These are phyloP conservation scores for Malurus alboscapulatus DNA, from an alignment of 2,113 vertebrate genomes.

Conservation along the genomic window DNA sequence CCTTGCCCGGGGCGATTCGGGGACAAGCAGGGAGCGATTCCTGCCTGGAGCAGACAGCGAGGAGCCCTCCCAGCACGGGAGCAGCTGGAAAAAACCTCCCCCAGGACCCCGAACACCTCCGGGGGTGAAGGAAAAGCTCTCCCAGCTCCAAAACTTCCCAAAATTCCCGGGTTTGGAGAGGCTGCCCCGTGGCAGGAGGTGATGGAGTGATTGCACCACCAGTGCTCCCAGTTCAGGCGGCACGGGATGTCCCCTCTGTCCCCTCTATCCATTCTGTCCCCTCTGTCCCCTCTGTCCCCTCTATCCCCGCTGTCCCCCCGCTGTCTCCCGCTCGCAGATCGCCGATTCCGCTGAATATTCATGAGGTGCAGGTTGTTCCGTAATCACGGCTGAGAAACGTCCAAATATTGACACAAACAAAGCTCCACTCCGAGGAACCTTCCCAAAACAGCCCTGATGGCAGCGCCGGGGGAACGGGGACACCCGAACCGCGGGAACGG, in stretches of 20 bases:
- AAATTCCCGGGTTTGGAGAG: not conserved
- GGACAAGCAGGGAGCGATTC: not conserved
- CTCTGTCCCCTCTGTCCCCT: no score
- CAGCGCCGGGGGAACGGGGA: not conserved
- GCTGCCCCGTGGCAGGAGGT: not conserved
- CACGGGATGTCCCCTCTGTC: no score
- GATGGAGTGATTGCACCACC: not conserved
- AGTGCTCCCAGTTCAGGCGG: no score
- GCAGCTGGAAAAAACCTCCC: not conserved
- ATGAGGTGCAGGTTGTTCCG: conserved; percentile 53
- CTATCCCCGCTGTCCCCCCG: no score
- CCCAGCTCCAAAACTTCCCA: not conserved
- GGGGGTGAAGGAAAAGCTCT: not conserved
- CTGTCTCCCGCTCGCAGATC: no score
- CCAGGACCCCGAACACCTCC: not conserved
- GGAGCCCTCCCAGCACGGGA: not conserved
- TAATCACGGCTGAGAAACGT: conserved; percentile 41
- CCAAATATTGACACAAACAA: conserved; percentile 69
- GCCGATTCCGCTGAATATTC: conserved; percentile 40
- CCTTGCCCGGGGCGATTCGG: not conserved
- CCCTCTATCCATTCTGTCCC: no score
- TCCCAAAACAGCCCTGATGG: conserved; percentile 34
- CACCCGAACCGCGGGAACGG: not conserved
- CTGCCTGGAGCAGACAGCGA: not conserved
- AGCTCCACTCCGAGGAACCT: conserved; percentile 25